phyloP scores from a whole-genome alignment of 2,113 vertebrate genomes.

The Solea solea region DNA sequence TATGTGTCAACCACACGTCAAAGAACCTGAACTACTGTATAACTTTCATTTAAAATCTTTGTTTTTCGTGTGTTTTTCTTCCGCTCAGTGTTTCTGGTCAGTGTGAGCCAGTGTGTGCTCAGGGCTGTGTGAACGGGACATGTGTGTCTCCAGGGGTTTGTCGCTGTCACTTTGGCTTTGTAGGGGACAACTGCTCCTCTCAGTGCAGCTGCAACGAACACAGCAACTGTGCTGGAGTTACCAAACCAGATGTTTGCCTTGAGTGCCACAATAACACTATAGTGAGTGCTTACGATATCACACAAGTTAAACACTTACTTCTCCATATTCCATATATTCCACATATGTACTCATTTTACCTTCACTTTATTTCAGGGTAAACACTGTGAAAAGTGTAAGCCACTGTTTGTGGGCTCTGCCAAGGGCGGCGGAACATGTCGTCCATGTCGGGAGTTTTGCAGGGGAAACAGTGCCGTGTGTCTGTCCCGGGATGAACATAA shows the following conservation, averaged over 20 bases:
- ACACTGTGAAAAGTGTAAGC: slow-evolving; percentile 92
- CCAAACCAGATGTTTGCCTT: slow-evolving; percentile 85
- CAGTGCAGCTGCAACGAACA: slow-evolving; percentile 93
- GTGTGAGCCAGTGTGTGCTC: slow-evolving; percentile 90
- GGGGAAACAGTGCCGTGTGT: slow-evolving; percentile 88
- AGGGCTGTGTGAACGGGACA: slow-evolving; percentile 91
- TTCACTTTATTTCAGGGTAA: slow-evolving; percentile 77
- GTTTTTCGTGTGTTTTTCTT: not conserved
- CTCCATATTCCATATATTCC: not conserved
- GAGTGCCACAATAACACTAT: slow-evolving; percentile 91
- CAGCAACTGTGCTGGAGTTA: slow-evolving; percentile 88
- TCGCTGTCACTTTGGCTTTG: slow-evolving; percentile 91
- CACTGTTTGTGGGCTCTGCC: slow-evolving; percentile 90
- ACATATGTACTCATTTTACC: not conserved
- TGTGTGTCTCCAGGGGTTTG: slow-evolving; percentile 90
- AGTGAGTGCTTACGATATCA: slow-evolving; percentile 58
- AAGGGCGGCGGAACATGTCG: slow-evolving; percentile 87
- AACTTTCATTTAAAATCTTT: not conserved
- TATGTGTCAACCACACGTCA: too few relatives aligned
- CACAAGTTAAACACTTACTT: not conserved
- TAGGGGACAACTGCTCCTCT: slow-evolving; percentile 90
- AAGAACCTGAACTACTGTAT: not conserved
- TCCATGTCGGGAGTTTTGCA: slow-evolving; percentile 88
- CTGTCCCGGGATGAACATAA: slow-evolving; percentile 86
- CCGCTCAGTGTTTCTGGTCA: slow-evolving; percentile 82